These are phyloP conservation scores for Diorhabda carinulata DNA, from an alignment of 1,140 invertebrate genomes.

Conservation along the genomic window DNA sequence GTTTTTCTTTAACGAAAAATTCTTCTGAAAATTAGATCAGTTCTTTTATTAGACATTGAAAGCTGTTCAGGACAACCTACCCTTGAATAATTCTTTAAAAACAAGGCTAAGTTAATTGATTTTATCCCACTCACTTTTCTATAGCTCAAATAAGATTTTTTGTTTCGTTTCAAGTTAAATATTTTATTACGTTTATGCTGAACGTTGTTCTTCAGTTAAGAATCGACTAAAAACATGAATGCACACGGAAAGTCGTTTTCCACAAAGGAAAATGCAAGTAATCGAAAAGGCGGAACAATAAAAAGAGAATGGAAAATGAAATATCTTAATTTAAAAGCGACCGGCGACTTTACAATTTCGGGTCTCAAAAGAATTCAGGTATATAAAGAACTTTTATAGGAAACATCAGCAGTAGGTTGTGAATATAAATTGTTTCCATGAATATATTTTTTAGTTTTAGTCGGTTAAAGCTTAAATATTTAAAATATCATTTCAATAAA, in stretches of 20 bases:
- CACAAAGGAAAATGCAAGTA: slow-evolving; percentile 2
- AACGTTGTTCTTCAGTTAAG: neutral
- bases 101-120: too few species aligned
- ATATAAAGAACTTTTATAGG: neutral
- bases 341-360: neutral
- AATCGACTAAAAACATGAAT: neutral
- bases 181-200: too few species aligned
- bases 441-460: neutral
- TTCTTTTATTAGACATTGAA: too few species aligned
- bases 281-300: neutral
- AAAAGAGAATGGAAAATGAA: slow-evolving; percentile 3
- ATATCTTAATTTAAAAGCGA: slow-evolving; percentile 1
- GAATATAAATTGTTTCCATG: neutral
- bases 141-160: too few species aligned
- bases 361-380: neutral
- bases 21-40: too few species aligned
- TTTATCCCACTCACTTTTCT: too few species aligned
- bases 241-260: neutral
- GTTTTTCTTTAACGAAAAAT: too few species aligned
- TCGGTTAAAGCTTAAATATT: neutral
- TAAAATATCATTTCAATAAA: neutral
- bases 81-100: too few species aligned
- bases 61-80: too few species aligned
- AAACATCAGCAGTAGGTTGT: neutral
- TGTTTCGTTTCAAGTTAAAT: too few species aligned